Percentiles rank a stretch among this genome's conserved stretches.
These are phyloP conservation scores for Diplazon laetatorius DNA, from an alignment of 2,888 invertebrate species.

Conservation along the genomic window DNA sequence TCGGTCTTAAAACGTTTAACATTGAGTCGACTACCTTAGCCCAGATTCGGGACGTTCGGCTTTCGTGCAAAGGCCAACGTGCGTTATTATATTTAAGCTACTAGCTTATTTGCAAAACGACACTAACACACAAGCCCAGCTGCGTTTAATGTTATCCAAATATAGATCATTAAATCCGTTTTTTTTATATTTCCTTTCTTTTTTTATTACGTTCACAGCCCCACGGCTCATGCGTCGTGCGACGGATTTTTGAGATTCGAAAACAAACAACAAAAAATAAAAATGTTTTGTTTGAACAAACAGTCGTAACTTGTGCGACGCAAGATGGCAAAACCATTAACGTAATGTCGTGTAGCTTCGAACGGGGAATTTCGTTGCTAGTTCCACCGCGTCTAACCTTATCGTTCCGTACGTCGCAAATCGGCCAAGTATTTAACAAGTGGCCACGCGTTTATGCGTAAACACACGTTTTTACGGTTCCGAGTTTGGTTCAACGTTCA, in stretches of 20 bases:
- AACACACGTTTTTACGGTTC: slow-evolving; percentile 29
- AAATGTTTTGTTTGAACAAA: not conserved
- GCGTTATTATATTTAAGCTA: slow-evolving; percentile 27
- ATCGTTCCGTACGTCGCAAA: slow-evolving; percentile 45
- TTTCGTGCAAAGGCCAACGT: slow-evolving; percentile 16
- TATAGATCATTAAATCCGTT: slow-evolving; percentile 33
- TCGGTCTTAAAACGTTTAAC: not conserved
- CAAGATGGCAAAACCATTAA: slow-evolving; percentile 3
- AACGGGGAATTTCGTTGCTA: not conserved
- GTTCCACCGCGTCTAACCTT: slow-evolving; percentile 19
- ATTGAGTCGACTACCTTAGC: slow-evolving; percentile 15
- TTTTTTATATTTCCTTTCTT: slow-evolving; percentile 7
- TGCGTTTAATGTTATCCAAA: slow-evolving; percentile 45
- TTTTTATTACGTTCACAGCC: slow-evolving; percentile 8
- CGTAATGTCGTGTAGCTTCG: not conserved
- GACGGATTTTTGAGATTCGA: not conserved
- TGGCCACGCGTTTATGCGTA: slow-evolving; percentile 42
- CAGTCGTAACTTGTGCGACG: not conserved
- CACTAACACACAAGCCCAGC: slow-evolving; percentile 7
- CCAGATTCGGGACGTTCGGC: slow-evolving; percentile 11
- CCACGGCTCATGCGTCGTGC: not conserved
- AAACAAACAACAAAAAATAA: not conserved
- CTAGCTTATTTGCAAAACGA: slow-evolving; percentile 5
- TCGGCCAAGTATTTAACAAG: slow-evolving; percentile 39
- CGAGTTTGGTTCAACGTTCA: slow-evolving; percentile 31